Percentiles rank a stretch among this genome's conserved stretches.
phyloP scores from a whole-genome alignment of 2,797 vertebrate species.

The Hydrolagus colliei region DNA sequence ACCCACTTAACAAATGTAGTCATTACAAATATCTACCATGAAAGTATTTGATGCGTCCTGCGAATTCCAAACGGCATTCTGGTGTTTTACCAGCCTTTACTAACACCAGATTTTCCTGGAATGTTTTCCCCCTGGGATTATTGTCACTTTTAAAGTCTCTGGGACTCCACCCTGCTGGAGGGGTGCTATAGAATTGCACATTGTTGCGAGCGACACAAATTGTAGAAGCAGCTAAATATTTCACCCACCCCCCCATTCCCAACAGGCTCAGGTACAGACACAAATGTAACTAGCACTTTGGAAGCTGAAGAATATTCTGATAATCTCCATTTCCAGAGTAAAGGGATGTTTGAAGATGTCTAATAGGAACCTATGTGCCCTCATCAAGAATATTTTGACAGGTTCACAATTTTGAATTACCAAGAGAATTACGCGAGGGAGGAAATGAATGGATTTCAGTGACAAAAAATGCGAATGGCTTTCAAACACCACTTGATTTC shows the following conservation, averaged over 20 bases:
- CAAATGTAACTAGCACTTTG: neutral
- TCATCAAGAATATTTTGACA: conserved; percentile 14
- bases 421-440: neutral
- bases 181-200: too few species aligned
- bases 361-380: neutral
- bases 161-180: too few species aligned
- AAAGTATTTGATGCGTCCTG: neutral
- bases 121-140: too few species aligned
- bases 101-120: too few species aligned
- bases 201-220: too few species aligned
- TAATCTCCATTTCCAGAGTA: conserved; percentile 1
- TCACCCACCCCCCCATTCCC: neutral
- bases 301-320: neutral
- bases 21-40: conserved; percentile 8
- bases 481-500: neutral
- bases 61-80: too few species aligned
- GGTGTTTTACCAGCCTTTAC: too few species aligned
- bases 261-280: neutral
- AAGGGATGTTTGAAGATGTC: conserved; percentile 5
- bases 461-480: neutral
- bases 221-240: too few species aligned
- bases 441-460: neutral
- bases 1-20: conserved; percentile 20
- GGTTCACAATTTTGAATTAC: conserved; percentile 2
- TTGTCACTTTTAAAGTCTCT: too few species aligned